Conservation (phyloP, 2,888 invertebrate genomes). For the Drosophila robusta region DNA sequence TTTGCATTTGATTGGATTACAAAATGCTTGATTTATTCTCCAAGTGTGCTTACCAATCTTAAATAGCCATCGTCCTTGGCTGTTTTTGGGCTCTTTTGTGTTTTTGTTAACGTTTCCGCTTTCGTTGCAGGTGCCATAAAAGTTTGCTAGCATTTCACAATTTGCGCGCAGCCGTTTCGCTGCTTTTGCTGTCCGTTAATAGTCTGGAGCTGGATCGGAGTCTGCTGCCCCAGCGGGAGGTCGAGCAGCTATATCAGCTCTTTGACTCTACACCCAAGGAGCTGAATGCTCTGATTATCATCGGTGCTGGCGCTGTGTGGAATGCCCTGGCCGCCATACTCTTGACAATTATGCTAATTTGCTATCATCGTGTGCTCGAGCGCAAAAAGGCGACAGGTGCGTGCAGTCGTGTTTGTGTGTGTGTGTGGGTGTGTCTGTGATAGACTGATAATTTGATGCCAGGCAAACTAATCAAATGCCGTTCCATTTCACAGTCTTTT, state of each 20-base stretch:
- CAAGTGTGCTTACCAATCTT: neutral
- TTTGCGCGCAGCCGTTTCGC: slow-evolving; percentile 81
- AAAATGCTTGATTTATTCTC: neutral
- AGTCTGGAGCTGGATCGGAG: slow-evolving; percentile 82
- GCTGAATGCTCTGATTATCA: slow-evolving; percentile 69
- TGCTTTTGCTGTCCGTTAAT: slow-evolving; percentile 82
- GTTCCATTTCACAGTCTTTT: slow-evolving; percentile 66
- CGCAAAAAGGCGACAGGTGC: slow-evolving; percentile 82
- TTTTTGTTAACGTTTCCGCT: slow-evolving; percentile 32
- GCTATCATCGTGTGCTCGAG: slow-evolving; percentile 83
- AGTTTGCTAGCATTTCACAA: slow-evolving; percentile 84
- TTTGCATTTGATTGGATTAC: too few relatives aligned
- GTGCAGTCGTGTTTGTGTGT: slow-evolving; percentile 29
- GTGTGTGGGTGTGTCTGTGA: too few relatives aligned
- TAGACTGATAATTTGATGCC: slow-evolving; percentile 36
- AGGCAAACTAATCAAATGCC: slow-evolving; percentile 49
- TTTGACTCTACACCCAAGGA: slow-evolving; percentile 55
- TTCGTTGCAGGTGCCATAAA: slow-evolving; percentile 77
- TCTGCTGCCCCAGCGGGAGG: slow-evolving; percentile 70
- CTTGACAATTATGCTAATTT: slow-evolving; percentile 82
- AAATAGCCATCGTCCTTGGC: slow-evolving; percentile 1
- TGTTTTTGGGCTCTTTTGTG: slow-evolving; percentile 2
- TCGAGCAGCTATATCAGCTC: slow-evolving; percentile 51
- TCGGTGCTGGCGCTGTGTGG: slow-evolving; percentile 74
- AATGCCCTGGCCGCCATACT: slow-evolving; percentile 79